Percentiles rank a stretch among this genome's conserved stretches.
Conservation (phyloP, 2,888 invertebrate species). For the Drosophila silvestris region DNA sequence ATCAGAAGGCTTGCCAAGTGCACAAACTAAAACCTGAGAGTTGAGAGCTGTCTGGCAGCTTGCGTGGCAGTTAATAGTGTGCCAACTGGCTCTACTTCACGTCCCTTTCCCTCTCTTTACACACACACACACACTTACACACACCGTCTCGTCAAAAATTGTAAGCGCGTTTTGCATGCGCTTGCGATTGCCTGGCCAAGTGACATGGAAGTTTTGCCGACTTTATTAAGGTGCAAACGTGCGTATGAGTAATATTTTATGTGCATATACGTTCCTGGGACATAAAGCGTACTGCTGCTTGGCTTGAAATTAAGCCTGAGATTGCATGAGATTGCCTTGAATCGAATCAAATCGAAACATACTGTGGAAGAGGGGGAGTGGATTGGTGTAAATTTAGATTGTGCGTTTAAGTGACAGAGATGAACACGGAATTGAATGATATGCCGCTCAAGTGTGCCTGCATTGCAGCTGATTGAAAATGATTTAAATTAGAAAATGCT, state of each 20-base stretch:
- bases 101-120: background rate
- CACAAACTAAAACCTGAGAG: constrained; percentile 19
- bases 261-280: constrained; percentile 14
- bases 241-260: constrained; percentile 58
- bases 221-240: constrained; percentile 61
- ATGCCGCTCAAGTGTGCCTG: constrained; percentile 5
- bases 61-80: constrained; percentile 30
- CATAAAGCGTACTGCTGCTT: constrained; percentile 9
- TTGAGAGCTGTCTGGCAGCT: constrained; percentile 22
- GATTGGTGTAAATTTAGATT: constrained; percentile 22
- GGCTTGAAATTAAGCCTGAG: constrained; percentile 39
- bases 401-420: constrained; percentile 19
- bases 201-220: constrained; percentile 42
- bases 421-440: constrained; percentile 17
- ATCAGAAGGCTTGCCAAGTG: constrained; percentile 29
- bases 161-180: constrained; percentile 42
- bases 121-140: background rate
- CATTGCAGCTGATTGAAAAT: constrained; percentile 29
- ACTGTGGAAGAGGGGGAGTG: background rate
- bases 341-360: constrained; percentile 33
- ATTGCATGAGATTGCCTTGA: constrained; percentile 36
- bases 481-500: constrained; percentile 34
- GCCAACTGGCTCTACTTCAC: constrained; percentile 5
- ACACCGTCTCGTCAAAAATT: constrained; percentile 16
- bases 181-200: constrained; percentile 40